Base-by-base conservation (phyloP, 53 echinoderm and acorn worm species). In the Apostichopus leukothele region DNA sequence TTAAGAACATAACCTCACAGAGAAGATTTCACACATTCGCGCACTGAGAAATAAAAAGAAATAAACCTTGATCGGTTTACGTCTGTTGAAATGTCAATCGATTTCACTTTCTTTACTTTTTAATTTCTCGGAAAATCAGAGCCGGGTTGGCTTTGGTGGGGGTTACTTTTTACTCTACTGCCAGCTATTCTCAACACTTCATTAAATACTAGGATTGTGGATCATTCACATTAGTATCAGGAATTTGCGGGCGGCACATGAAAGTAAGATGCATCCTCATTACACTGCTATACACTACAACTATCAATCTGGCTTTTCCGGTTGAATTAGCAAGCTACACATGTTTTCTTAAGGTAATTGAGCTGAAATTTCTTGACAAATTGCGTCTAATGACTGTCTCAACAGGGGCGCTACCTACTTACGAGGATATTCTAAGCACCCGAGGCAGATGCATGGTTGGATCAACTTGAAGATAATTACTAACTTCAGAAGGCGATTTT, bases 401-500 rank as follows among this genome's bases (percentile, higher is more conserved):
- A 52, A 81, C 81, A 59, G 81, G 81, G 81, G 81, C 81, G 81
- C 81, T 81, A 81, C 81, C 81, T 57, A 81, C 59, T 81, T 81
- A 81, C 53, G 81, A 81, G 60, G 21, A 51, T 81, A 81, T 21
- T 81, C 81, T 53, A 54, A 81, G 81, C 81, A 81, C 81, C 81
- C 81, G 81, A 57, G 81, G 81, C 81, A 81, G 8, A n/a, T 9
- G 25, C 55, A 81, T 71, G 71, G 71, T 18, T 71, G 81, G 53
- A 54, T 22, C 59, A 54, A 81, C 81, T 81, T 59, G 54, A 81
- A n/a, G 10, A 51, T 59, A 81, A 81, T 81, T 81, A 81, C 20
- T 21, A 54, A 57, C 21, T 55, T 81, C 11, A 10, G 54, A 81
- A 81, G 23, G 55, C 8, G 59, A 57, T 54, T 55, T 81, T 54